These are phyloP conservation scores for Dendrocincla fuliginosa DNA, from an alignment of 2,797 vertebrate species.

Conservation along the genomic window DNA sequence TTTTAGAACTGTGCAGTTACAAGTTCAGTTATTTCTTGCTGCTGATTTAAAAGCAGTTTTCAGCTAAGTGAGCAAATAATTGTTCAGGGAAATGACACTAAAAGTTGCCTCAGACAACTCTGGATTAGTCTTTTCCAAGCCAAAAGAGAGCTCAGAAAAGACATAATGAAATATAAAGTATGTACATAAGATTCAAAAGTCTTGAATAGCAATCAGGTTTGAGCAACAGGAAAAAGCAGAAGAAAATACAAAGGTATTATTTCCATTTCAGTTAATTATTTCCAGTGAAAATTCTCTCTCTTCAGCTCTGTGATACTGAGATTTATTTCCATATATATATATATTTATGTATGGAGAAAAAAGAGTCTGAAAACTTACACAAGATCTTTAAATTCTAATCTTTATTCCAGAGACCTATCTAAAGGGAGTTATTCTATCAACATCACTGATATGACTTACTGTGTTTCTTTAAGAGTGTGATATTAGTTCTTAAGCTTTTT, in stretches of 20 bases:
- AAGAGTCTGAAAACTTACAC: background rate
- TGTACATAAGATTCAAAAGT: background rate
- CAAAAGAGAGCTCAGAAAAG: background rate
- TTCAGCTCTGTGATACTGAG: background rate
- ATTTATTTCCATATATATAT: background rate
- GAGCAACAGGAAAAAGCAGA: background rate
- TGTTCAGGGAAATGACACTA: background rate
- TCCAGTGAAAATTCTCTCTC: background rate
- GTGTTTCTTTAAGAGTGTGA: background rate
- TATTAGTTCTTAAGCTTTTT: background rate
- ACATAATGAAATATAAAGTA: background rate
- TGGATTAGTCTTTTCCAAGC: background rate
- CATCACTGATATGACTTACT: rapidly evolving
- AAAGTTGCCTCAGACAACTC: background rate
- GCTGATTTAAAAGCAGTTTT: background rate
- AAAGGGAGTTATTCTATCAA: background rate
- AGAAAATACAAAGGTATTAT: background rate
- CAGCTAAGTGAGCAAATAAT: background rate
- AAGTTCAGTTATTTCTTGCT: background rate
- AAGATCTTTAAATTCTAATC: background rate
- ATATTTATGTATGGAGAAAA: background rate
- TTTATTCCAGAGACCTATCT: background rate
- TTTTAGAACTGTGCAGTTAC: background rate
- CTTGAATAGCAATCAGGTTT: background rate
- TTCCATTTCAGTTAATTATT: background rate